phyloP scores from a whole-genome alignment of 2,888 invertebrate genomes.

The Sphaerophoria taeniata region DNA sequence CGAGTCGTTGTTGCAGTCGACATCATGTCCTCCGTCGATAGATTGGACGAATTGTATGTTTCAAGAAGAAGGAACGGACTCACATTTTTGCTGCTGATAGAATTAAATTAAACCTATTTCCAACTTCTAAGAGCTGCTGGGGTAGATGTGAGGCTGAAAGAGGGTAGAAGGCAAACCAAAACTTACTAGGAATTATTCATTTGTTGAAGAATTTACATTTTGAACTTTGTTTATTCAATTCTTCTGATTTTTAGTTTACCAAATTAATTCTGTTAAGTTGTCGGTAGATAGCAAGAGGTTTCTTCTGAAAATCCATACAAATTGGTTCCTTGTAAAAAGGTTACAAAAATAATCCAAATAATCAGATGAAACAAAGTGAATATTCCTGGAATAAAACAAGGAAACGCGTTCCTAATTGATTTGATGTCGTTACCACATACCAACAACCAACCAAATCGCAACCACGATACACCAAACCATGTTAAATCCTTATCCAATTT shows the following conservation, averaged over 20 bases:
- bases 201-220: constrained; percentile 71
- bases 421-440: no score
- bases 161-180: neutral
- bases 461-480: no score
- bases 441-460: no score
- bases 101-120: constrained; percentile 70
- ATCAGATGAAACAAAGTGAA: no score
- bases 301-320: no score
- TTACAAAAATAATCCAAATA: no score
- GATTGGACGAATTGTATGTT: constrained; percentile 24
- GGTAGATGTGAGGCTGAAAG: neutral
- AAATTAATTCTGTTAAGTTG: no score
- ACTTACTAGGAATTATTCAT: constrained; percentile 52
- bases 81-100: constrained; percentile 61
- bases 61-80: constrained; percentile 32
- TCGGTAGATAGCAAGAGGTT: no score
- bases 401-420: no score
- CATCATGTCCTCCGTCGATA: constrained; percentile 11
- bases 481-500: no score
- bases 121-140: constrained; percentile 53
- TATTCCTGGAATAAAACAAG: no score
- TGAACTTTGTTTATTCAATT: constrained; percentile 67
- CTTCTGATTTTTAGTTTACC: constrained; percentile 24
- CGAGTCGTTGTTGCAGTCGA: neutral
- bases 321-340: no score